Evolutionary conservation across 2,888 invertebrate genomes (phyloP), one percentile per base, ranked within the genome.

Genomic region (Glyphotaelius pellucidus): DNA sequence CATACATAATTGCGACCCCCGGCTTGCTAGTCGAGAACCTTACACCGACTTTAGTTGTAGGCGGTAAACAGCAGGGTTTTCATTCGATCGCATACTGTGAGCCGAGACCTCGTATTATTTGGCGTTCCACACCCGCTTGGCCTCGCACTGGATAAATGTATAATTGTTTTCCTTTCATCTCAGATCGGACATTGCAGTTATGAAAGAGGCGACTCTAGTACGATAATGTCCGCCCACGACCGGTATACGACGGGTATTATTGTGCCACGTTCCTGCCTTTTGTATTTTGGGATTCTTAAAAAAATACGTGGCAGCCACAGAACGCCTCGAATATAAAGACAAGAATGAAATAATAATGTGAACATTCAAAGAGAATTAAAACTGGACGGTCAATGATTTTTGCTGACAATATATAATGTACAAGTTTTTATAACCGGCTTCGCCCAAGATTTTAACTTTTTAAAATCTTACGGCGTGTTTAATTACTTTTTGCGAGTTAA

Each of bases 131-230:
- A 52, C 19, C 19, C 52, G 52, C 4, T 19, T 38, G 38, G 47
- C 86, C 42, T 86, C 83, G 83, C 25, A 83, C 32, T 35, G 42
- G 30, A 47, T 30, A 30, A 38, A 84, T 35, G 25, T 38, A 30
- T 89, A 35, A 80, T 89, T 89, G 67, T 80, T 80, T 89, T 89
- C 79, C 88, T 79, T 79, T 79, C 12, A 25, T 67, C 67, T 25
- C 25, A 1, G 31, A 67, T 35, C 88, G 67, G 80, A 89, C 42
- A 42, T 30, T n/a, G 30, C 12, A 79, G 88, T 89, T 89, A 89
- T 35, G 80, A 89, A 89, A 89, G 79, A 80, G 25, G 30, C 32
- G 88, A 38, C 88, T 67, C 32, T 38, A 25, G n/a, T 67, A 67
- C 25, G 83, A 89, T 79, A 79, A 32, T 42, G 35, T 52, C 30